Evolutionary conservation across 2,888 invertebrate genomes (phyloP).

Genomic region (Drosophila anceps): DNA sequence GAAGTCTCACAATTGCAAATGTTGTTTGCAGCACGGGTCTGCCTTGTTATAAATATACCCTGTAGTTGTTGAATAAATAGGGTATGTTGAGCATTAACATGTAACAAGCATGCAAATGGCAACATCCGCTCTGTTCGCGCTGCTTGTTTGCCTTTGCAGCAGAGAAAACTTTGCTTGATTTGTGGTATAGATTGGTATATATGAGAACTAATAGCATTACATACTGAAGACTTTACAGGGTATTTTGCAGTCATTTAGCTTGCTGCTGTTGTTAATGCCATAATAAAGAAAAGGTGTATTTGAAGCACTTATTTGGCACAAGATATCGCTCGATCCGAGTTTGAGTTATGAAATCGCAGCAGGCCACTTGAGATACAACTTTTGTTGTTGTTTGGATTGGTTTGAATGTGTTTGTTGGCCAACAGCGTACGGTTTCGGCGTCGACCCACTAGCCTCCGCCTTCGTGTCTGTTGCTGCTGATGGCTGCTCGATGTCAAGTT

Average conservation of each 20-base stretch:
- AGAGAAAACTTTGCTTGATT: background rate
- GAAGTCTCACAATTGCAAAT: slow-evolving; percentile 77
- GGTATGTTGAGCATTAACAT: background rate
- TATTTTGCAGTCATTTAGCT: slow-evolving; percentile 3
- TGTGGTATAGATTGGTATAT: background rate
- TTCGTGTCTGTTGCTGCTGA: slow-evolving; percentile 13
- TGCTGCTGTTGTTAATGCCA: slow-evolving; percentile 4
- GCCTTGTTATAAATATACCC: slow-evolving; percentile 14
- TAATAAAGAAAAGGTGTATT: slow-evolving; percentile 16
- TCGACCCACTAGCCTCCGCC: slow-evolving; percentile 47
- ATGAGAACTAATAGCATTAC: too few species aligned
- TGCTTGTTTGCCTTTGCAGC: too few species aligned
- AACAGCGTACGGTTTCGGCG: slow-evolving; percentile 31
- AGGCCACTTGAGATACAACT: slow-evolving; percentile 35
- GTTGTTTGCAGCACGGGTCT: slow-evolving; percentile 34
- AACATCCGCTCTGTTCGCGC: too few species aligned
- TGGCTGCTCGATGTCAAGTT: slow-evolving; percentile 58
- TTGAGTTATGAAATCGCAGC: slow-evolving; percentile 51
- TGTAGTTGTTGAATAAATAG: background rate
- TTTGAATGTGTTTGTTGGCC: slow-evolving; percentile 38
- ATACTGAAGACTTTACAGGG: background rate
- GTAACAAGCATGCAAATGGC: too few species aligned
- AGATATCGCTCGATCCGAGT: slow-evolving; percentile 23
- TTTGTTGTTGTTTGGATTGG: slow-evolving; percentile 10
- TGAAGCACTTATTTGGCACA: slow-evolving; percentile 28